Evolutionary conservation across 53 echinoderm and acorn worm genomes (phyloP), one percentile per base, ranked within the genome.

Genomic region (Temnopleurus reevesii): DNA sequence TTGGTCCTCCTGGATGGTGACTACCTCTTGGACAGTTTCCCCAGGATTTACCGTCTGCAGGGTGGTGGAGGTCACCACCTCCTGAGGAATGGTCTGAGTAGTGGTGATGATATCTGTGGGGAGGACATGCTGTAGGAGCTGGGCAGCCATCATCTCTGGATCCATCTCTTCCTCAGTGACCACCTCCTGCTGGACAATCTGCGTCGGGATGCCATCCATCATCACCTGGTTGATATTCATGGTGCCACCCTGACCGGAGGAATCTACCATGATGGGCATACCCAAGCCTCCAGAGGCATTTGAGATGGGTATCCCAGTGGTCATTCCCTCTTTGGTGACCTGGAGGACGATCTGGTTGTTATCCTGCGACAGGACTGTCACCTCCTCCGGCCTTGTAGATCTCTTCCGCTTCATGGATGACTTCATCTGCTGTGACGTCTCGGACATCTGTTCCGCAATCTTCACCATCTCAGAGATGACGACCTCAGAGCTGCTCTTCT

Each of bases 381-480:
- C 71, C 88, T 87, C 88, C 31, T 87, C 88, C 3, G 51, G 31
- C 31, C 36, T 34, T 28, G 18, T 12, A 18, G n/a, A 33, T 66
- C 66, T 47, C 54, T 87, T 87, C 53, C 71, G 65, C 47, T 66
- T 87, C 66, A 87, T 71, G 31, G 88, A 87, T 2, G 88, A 46
- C 53, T 87, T 87, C 88, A 87, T 87, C 88, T 66, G 65, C 88
- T 87, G 29, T 15, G 88, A 87, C 10, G 88, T 66, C 88, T 87
- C 88, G 1, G 88, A 46, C 88, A 87, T 87, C 88, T 87, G 88
- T 9, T 87, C 88, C 7, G 88, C 88, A 35, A 87, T 87, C 88
- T 87, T 87, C 88, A 66, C 71, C 88, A 87, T 87, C 88, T 87
- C 88, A 3, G 88, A 66, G 88, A 87, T 87, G 88, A 87, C 71